Base-by-base conservation (phyloP, 2,888 invertebrate genomes). In the Emmelina monodactyla region DNA sequence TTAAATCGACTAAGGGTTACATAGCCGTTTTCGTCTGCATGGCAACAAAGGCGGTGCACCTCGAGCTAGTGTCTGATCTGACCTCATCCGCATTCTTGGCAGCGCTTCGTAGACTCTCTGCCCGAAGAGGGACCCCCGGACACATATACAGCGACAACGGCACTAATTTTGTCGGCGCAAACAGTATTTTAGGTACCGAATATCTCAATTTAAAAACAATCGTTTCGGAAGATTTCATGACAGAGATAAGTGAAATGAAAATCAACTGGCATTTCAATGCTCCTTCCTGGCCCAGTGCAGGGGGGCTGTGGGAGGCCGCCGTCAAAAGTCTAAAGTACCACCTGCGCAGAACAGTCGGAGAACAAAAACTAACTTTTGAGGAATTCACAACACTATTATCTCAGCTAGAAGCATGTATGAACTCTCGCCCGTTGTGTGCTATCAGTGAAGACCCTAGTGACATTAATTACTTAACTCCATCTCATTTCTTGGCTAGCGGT, bases 241-340 rank as follows among this genome's bases (percentile, higher is more conserved):
- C 3, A 3, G 25, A 25, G 3, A 10, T 25, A 11, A 28, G 9
- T 13, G 14, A 29, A 4, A 29, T 44, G 44, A 37, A 30, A 33
- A 16, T 25, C n/a, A 25, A 4, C 11, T 25, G 25, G 25, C 25
- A 25, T 10, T 25, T 25, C n/a, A 25, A 25, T 11, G 25, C 25
- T 7, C 25, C n/a, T 3, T 25, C 25, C n/a, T 25, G 25, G 25
- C 25, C 25, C 3, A 3, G n/a, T 3, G 25, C 25, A 3, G 11
- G 11, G 3, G 25, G 25, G 3, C 25, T 25, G 9, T 25, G n/a
- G 3, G 25, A 25, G 4, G 25, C 25, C 9, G n/a, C 25, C n/a
- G 25, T 19, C 3, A 25, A 25, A 25, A 25, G 25, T 11, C 25
- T 25, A 4, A 25, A 25, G n/a, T 10, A 7, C 11, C 25, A 25